Percentiles rank a stretch among this genome's conserved stretches.
Evolutionary conservation across 1,140 invertebrate species (phyloP).

Genomic region (Sipha flava): DNA sequence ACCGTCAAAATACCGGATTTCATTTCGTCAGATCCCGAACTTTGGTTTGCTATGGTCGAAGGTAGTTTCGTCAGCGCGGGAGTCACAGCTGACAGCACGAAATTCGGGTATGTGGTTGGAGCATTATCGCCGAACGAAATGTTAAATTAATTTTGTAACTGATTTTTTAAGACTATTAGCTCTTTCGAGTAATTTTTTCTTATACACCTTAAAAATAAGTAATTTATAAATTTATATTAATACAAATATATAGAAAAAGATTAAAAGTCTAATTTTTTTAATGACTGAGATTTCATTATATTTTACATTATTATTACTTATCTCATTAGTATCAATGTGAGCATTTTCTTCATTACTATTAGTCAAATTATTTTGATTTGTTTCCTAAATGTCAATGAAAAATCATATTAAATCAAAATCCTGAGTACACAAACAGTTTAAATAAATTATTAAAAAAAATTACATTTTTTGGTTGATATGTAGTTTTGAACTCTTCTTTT

Average conservation of each 20-base stretch:
- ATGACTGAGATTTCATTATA: background rate
- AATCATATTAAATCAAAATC: background rate
- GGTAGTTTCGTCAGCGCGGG: too few relatives aligned
- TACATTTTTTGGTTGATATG: slow-evolving; percentile 7
- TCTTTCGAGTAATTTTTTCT: slow-evolving; percentile 8
- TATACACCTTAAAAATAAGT: background rate
- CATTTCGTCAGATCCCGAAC: too few relatives aligned
- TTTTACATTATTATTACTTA: background rate
- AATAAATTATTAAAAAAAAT: background rate
- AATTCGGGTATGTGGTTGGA: too few relatives aligned
- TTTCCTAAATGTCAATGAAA: background rate
- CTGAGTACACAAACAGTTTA: background rate
- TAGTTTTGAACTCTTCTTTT: slow-evolving; percentile 32
- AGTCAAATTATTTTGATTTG: background rate
- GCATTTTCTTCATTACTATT: background rate
- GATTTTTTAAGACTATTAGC: slow-evolving; percentile 24
- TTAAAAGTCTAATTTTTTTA: background rate
- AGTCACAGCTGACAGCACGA: too few relatives aligned
- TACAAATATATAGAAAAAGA: background rate
- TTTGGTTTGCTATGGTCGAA: too few relatives aligned
- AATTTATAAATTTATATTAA: background rate
- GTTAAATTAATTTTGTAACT: slow-evolving; percentile 14
- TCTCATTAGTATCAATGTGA: background rate
- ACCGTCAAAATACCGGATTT: too few relatives aligned
- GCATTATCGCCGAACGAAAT: too few relatives aligned